These are phyloP conservation scores for Margarornis squamiger DNA, from an alignment of 2,797 vertebrate species.

Conservation along the genomic window DNA sequence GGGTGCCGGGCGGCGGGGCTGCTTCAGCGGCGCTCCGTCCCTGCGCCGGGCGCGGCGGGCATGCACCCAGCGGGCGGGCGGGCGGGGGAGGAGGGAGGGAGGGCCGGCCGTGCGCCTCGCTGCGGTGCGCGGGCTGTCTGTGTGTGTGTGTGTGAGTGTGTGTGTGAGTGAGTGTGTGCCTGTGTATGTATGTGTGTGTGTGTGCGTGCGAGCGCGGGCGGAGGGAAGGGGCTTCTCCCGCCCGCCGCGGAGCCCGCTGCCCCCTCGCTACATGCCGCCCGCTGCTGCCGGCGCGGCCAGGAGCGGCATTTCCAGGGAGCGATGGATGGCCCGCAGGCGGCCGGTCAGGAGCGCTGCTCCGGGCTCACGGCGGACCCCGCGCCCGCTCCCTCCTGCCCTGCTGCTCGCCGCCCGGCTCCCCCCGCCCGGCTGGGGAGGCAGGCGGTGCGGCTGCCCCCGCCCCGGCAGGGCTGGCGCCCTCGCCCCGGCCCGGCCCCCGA, in stretches of 20 bases:
- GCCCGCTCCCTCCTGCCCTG: neutral
- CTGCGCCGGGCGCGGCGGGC: neutral
- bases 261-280: constrained; percentile 27
- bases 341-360: neutral
- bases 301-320: neutral
- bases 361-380: neutral
- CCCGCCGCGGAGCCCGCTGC: neutral
- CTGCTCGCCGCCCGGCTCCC: neutral
- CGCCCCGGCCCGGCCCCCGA: neutral
- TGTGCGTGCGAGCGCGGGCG: neutral
- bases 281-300: neutral
- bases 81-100: neutral
- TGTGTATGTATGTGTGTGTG: neutral
- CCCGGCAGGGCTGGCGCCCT: neutral
- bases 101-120: neutral
- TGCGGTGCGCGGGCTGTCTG: neutral
- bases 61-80: neutral
- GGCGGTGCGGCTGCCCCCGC: neutral
- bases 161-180: neutral
- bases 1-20: neutral
- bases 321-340: neutral
- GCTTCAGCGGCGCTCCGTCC: constrained; percentile 5
- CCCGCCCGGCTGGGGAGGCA: neutral
- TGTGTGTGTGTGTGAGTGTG: neutral
- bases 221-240: neutral